Evolutionary conservation across 1,140 invertebrate genomes (phyloP), one percentile per base, ranked within the genome.

Genomic region (Hylaeus anthracinus): DNA sequence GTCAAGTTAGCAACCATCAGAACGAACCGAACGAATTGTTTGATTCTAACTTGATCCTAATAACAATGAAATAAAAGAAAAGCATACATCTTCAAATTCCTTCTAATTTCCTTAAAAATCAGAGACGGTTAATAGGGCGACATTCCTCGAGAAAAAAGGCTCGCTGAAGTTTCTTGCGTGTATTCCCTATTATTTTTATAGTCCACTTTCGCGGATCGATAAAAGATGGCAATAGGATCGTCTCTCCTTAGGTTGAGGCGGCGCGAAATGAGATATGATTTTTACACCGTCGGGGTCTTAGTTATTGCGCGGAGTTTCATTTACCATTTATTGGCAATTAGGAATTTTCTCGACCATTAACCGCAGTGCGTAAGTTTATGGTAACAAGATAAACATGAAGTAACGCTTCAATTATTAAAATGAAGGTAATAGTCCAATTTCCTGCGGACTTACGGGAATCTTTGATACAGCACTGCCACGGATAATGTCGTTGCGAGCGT

Each of bases 401-500:
- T 64, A 56, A 75, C 9, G n/a, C n/a, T 14, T 56, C 41, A 15
- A 75, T 75, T 66, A 75, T 67, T 66, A 56, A 55, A 43, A 66
- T 56, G 8, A 66, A 15, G 48, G 10, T 67, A 75, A 75, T 67
- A 67, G 41, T 56, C 15, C 63, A 75, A 67, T 77, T 60, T 60
- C n/a, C 74, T 51, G 26, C 5, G 14, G 45, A 70, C 51, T 45
- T 66, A 41, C 48, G n/a, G 1, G 66, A 77, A 26, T 8, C 15
- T 45, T 60, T 75, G 69, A 48, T 76, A 64, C 58, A 74, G 63
- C 60, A 53, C 63, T 72, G 67, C 26, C 63, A 41, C 41, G 39
- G 56, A 78, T 79, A 72, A 84, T 76, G 48, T 70, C 51, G 81
- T 79, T 78, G 64, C 53, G 41, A 37, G 45, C 48, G 39, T 83